Evolutionary conservation across 1,140 invertebrate genomes (phyloP), one percentile per base, ranked within the genome.

Genomic region (Aphelenchoides avenae): DNA sequence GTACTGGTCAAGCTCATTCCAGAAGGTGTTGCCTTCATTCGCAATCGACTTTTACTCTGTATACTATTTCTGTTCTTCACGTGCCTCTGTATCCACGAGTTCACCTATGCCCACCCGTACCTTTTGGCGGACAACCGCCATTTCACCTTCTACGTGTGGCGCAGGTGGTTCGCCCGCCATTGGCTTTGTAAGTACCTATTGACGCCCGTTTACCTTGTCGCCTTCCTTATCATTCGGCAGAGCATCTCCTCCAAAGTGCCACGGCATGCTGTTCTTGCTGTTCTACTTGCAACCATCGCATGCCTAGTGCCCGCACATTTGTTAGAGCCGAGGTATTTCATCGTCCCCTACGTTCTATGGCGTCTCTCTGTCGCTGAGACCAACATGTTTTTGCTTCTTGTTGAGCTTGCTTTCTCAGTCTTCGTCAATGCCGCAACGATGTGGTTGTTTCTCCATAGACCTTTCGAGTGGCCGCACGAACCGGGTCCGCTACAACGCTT

Each of bases 131-230:
- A 98, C 78, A 98, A 98, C 78, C 83, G 93, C 20, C 93, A 98
- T 81, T 93, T 91, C 61, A 86, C 87, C 2, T 97, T 97, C 78
- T 97, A 97, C 69, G 78, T 95, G 5, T 97, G 93, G 92, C 87
- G 86, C 68, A 83, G 87, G 63, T 83, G 55, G 55, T 58, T 57
- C 22, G 24, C 56, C 13, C 2, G 30, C 36, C n/a, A 57, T 78
- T 84, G 0, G 74, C 13, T 52, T 3, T 52, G 13, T 24, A 52
- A 52, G 24, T 52, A 15, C 46, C 11, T 52, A n/a, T 24, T 29
- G 18, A 52, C 56, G 6, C 50, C 50, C 11, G 20, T 52, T 13
- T 52, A 52, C 5, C 11, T 52, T 9, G 44, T 52, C 26, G 24
- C 50, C 3, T 52, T 52, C 2, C 18, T 29, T n/a, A 53, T n/a